Evolutionary conservation across 2,113 vertebrate species (phyloP).

Genomic region (Aspidoscelis tigris): DNA sequence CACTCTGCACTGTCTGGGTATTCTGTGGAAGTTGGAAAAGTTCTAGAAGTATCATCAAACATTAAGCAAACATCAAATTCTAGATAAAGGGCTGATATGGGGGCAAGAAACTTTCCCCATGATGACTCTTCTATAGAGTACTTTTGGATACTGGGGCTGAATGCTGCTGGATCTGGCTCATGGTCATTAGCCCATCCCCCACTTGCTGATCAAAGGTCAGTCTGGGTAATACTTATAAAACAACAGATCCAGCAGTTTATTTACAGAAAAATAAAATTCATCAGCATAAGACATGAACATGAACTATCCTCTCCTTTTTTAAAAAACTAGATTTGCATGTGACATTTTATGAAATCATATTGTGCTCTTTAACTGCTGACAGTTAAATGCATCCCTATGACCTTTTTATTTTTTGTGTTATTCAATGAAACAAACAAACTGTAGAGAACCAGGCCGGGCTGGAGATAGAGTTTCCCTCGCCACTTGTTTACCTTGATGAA

Average conservation of each 20-base stretch:
- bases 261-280: background rate
- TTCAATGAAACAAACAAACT: background rate
- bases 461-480: background rate
- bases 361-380: background rate
- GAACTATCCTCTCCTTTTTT: background rate
- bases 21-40: too few species aligned
- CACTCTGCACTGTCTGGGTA: too few species aligned
- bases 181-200: background rate
- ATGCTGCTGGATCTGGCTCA: background rate
- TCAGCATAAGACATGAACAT: background rate
- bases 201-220: background rate
- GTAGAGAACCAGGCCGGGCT: too few species aligned
- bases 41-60: too few species aligned
- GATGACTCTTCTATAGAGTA: too few species aligned
- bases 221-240: background rate
- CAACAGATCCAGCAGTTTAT: background rate
- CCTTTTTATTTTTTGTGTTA: background rate
- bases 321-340: background rate
- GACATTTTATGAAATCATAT: background rate
- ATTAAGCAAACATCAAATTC: too few species aligned
- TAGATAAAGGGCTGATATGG: too few species aligned
- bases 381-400: background rate
- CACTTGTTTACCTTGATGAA: background rate
- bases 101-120: too few species aligned
- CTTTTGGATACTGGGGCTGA: too few species aligned